phyloP scores from a whole-genome alignment of 2,113 vertebrate genomes.

The Ivindomyrus marchei region DNA sequence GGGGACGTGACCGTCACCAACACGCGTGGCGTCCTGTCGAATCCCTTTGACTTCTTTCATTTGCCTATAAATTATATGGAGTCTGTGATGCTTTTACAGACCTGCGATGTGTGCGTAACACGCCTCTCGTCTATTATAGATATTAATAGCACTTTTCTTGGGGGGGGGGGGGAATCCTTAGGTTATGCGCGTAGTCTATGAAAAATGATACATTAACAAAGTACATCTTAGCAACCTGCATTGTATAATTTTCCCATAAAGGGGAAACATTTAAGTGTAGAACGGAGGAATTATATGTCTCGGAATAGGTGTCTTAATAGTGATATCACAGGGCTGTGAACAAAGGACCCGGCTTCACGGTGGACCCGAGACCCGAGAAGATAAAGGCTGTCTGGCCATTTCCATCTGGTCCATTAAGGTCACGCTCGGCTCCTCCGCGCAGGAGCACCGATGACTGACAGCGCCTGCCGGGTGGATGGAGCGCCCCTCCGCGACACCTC shows the following conservation, averaged over 20 bases:
- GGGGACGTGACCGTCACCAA: slow-evolving; percentile 6
- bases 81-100: slow-evolving; percentile 44
- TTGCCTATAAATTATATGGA: slow-evolving; percentile 30
- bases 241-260: slow-evolving; percentile 72
- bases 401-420: slow-evolving; percentile 69
- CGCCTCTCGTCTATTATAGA: slow-evolving; percentile 49
- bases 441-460: slow-evolving; percentile 70
- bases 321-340: slow-evolving; percentile 60
- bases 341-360: slow-evolving; percentile 53
- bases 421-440: slow-evolving; percentile 65
- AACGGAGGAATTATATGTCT: slow-evolving; percentile 60
- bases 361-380: slow-evolving; percentile 59
- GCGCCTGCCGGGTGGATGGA: slow-evolving; percentile 77
- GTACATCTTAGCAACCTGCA: slow-evolving; percentile 51
- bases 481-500: slow-evolving; percentile 68
- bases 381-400: slow-evolving; percentile 72
- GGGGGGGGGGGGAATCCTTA: slow-evolving; percentile 13
- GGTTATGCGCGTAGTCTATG: slow-evolving; percentile 53
- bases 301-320: slow-evolving; percentile 61
- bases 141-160: slow-evolving; percentile 48
- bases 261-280: slow-evolving; percentile 55
- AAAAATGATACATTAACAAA: slow-evolving; percentile 62
- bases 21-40: slow-evolving; percentile 30
- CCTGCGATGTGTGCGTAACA: slow-evolving; percentile 30
- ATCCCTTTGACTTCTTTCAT: slow-evolving; percentile 32